Conservation (phyloP, 2,888 invertebrate genomes). For the Digitonthophagus gazella region DNA sequence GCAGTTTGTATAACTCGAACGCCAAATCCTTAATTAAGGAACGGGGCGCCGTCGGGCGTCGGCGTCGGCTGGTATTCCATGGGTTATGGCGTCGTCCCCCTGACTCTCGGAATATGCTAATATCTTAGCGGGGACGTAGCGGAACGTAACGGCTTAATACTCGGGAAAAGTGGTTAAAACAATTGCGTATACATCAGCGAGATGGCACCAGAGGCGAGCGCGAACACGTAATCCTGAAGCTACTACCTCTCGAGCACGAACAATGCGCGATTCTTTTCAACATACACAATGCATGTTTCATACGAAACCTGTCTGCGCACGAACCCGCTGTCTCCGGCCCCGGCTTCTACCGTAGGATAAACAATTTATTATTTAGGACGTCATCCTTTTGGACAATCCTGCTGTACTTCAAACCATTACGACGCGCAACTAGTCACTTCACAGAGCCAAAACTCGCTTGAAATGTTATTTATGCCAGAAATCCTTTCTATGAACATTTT, state of each 20-base stretch:
- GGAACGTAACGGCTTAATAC: constrained; percentile 12
- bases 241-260: neutral
- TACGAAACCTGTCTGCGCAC: neutral
- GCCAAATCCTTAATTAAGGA: constrained; percentile 46
- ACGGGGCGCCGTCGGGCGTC: constrained; percentile 30
- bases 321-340: neutral
- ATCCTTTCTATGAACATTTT: no score
- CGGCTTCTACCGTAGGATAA: neutral
- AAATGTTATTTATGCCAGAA: no score
- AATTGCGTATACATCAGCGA: constrained; percentile 14
- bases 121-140: neutral
- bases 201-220: neutral
- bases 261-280: neutral
- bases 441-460: neutral
- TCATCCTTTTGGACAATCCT: neutral
- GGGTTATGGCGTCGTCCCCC: neutral
- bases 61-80: neutral
- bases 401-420: neutral
- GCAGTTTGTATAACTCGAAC: constrained; percentile 42
- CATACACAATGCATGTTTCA: neutral
- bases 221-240: neutral
- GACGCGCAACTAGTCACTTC: neutral
- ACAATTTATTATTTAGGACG: neutral
- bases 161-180: constrained; percentile 16
- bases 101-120: constrained; percentile 5